Percentiles rank a stretch among this genome's conserved stretches.
phyloP scores from a whole-genome alignment of 2,888 invertebrate genomes.

The Cosmopolites sordidus region DNA sequence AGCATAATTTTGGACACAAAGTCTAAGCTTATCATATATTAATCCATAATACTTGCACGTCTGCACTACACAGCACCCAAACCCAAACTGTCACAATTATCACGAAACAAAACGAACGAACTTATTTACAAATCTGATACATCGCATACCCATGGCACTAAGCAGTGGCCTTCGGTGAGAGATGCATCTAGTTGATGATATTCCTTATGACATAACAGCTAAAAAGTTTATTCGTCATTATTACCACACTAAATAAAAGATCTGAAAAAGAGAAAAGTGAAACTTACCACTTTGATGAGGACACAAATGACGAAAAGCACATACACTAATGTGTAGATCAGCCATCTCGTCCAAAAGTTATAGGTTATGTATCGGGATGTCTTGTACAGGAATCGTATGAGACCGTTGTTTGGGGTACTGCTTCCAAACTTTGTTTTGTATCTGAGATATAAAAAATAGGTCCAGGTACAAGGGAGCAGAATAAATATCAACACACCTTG shows the following conservation, averaged over 20 bases:
- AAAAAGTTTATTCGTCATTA: constrained; percentile 9
- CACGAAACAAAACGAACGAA: no score
- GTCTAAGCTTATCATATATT: no score
- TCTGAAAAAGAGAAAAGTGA: no score
- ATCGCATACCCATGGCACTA: constrained; percentile 23
- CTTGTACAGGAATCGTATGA: constrained; percentile 57
- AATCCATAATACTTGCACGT: no score
- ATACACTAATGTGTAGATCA: constrained; percentile 65
- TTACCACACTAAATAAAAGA: no score
- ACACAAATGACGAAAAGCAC: constrained; percentile 61
- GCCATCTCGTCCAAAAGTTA: constrained; percentile 59
- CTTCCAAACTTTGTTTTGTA: constrained; percentile 45
- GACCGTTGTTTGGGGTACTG: constrained; percentile 51
- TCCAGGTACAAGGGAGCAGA: constrained; percentile 70
- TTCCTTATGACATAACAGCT: constrained; percentile 18
- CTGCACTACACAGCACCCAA: no score
- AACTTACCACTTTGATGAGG: constrained; percentile 59
- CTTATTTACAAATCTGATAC: no score
- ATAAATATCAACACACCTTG: constrained; percentile 52
- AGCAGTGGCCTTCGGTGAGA: constrained; percentile 7
- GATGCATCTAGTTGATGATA: background rate
- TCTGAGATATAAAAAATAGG: constrained; percentile 48
- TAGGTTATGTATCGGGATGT: constrained; percentile 59
- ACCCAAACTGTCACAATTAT: no score
- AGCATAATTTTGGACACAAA: no score